A percentile compares a stretch with the other conserved stretches of the same genome.
phyloP scores from a whole-genome alignment of 2,888 invertebrate genomes.

The Dicyrtomina minuta region DNA sequence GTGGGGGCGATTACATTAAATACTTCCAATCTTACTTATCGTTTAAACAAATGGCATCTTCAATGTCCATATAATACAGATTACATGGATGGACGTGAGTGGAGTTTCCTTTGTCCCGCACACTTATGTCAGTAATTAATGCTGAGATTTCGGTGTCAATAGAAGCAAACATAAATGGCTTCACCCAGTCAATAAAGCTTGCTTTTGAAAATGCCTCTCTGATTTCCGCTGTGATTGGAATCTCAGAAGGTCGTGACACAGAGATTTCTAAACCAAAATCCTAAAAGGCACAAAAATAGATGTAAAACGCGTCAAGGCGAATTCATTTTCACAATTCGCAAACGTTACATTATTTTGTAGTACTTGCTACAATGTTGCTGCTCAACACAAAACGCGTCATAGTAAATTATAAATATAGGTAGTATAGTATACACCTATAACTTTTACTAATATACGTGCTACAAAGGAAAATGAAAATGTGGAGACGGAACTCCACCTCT shows the following conservation, averaged over 20 bases:
- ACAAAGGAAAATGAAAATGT: no score
- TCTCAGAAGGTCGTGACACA: neutral
- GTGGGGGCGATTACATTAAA: neutral
- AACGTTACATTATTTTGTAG: no score
- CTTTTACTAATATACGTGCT: no score
- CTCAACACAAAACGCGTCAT: no score
- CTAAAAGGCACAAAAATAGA: no score
- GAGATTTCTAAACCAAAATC: constrained; percentile 3
- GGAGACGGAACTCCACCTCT: no score
- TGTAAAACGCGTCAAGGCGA: no score
- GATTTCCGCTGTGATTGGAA: constrained; percentile 3
- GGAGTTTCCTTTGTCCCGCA: constrained; percentile 1
- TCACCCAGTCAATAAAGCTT: constrained; percentile 5
- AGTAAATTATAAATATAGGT: no score
- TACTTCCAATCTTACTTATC: neutral
- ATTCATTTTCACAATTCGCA: no score
- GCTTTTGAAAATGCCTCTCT: neutral
- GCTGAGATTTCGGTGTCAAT: neutral
- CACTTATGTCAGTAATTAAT: constrained; percentile 2
- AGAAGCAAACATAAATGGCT: neutral
- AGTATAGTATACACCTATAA: no score
- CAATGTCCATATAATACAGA: neutral
- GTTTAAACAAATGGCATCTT: neutral
- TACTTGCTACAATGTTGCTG: no score
- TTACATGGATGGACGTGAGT: constrained; percentile 4